phyloP scores from a whole-genome alignment of 2,888 invertebrate genomes.

The Oscheius sp. region DNA sequence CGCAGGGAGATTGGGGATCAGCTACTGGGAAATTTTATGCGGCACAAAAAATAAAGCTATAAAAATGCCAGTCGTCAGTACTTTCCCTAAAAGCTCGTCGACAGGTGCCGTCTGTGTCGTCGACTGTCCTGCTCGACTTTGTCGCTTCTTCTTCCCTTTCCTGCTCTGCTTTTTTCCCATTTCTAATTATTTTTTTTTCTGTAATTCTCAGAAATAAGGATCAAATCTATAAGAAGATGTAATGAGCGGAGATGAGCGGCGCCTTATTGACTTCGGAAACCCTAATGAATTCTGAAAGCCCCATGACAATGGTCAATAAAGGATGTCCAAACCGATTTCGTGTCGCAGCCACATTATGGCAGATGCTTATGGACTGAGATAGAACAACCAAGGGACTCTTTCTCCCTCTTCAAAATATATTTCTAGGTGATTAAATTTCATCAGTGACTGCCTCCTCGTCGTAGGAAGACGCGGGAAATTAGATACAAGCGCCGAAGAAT shows the following conservation, averaged over 20 bases:
- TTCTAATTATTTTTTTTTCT: background rate
- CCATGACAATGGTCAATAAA: constrained; percentile 37
- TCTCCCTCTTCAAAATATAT: background rate
- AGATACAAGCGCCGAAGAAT: constrained; percentile 30
- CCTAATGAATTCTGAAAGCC: constrained; percentile 38
- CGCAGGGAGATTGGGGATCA: too few species aligned
- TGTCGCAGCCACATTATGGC: constrained; percentile 34
- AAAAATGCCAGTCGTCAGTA: too few species aligned
- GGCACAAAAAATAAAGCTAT: too few species aligned
- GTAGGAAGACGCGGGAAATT: constrained; percentile 21
- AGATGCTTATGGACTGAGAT: constrained; percentile 9
- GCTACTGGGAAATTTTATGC: too few species aligned
- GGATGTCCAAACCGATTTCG: constrained; percentile 40
- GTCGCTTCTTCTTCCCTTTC: background rate
- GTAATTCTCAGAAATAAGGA: background rate
- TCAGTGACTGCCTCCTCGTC: background rate
- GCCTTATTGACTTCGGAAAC: constrained; percentile 8
- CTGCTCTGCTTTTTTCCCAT: background rate
- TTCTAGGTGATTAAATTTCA: background rate
- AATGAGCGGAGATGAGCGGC: background rate
- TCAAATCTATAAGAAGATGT: background rate
- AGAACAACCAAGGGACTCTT: background rate
- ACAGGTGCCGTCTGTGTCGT: too few species aligned
- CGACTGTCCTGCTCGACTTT: too few species aligned
- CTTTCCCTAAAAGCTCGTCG: too few species aligned